Percentiles rank a stretch among this genome's conserved stretches.
Evolutionary conservation across 1,140 invertebrate species (phyloP).

Genomic region (Hyles vespertilio): DNA sequence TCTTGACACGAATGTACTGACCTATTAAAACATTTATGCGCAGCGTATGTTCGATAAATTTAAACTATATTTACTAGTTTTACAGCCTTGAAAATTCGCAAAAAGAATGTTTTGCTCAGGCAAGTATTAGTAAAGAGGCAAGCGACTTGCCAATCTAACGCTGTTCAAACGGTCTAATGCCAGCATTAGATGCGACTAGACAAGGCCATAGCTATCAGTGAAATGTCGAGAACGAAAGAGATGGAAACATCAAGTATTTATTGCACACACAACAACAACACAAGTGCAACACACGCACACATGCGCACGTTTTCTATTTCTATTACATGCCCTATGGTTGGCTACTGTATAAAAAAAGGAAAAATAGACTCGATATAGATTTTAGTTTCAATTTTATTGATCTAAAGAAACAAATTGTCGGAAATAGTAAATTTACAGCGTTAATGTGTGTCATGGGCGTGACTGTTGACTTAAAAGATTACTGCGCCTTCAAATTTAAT

Average conservation of each 20-base stretch:
- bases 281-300: slow-evolving; percentile 65
- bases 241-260: slow-evolving; percentile 69
- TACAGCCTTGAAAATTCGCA: too few relatives aligned
- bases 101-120: too few relatives aligned
- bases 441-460: slow-evolving; percentile 20
- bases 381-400: slow-evolving; percentile 12
- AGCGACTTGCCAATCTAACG: slow-evolving; percentile 34
- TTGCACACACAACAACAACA: slow-evolving; percentile 67
- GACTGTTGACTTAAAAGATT: slow-evolving; percentile 12
- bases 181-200: slow-evolving; percentile 74
- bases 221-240: slow-evolving; percentile 73
- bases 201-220: slow-evolving; percentile 74
- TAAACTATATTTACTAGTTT: not conserved
- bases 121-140: slow-evolving; percentile 7
- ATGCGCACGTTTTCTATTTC: slow-evolving; percentile 66
- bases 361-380: slow-evolving; percentile 18
- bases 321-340: slow-evolving; percentile 62
- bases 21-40: slow-evolving; percentile 20
- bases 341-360: slow-evolving; percentile 46
- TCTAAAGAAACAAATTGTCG: slow-evolving; percentile 13
- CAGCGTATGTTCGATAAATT: slow-evolving; percentile 4
- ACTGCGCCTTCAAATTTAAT: slow-evolving; percentile 9
- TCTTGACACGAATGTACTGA: slow-evolving; percentile 22
- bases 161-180: slow-evolving; percentile 64
- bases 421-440: slow-evolving; percentile 17